phyloP scores from a whole-genome alignment of 2,797 vertebrate genomes.

The Notamacropus eugenii region DNA sequence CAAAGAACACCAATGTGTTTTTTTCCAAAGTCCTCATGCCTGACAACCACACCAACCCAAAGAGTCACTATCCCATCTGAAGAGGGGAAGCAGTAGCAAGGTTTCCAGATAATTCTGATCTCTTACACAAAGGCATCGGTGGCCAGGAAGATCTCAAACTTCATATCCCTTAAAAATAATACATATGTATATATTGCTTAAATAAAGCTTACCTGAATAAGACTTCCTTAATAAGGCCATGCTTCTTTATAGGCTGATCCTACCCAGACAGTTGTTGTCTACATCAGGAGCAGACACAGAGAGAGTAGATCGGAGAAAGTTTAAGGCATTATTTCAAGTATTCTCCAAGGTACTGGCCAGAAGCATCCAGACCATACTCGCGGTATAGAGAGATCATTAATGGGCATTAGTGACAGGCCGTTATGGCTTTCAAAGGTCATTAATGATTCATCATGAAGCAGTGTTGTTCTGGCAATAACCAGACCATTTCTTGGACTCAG shows the following conservation, averaged over 20 bases:
- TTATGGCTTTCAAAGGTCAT: constrained; percentile 98
- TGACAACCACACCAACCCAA: constrained; percentile 32
- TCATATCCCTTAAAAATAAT: constrained; percentile 65
- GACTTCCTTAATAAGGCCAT: constrained; percentile 97
- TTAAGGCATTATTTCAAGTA: constrained; percentile 94
- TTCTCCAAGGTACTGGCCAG: constrained; percentile 92
- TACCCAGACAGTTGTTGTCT: constrained; percentile 84
- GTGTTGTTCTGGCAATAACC: constrained; percentile 90
- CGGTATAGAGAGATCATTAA: constrained; percentile 97
- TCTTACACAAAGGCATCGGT: constrained; percentile 45
- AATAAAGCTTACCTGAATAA: constrained; percentile 94
- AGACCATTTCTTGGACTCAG: constrained; percentile 85
- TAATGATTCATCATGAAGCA: constrained; percentile 97
- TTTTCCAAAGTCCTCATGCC: constrained; percentile 44
- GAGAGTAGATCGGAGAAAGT: constrained; percentile 91
- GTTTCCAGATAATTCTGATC: constrained; percentile 53
- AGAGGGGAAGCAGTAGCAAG: constrained; percentile 52
- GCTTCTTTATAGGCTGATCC: constrained; percentile 83
- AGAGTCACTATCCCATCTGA: constrained; percentile 31
- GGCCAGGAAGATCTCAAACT: constrained; percentile 35
- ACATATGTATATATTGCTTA: constrained; percentile 63
- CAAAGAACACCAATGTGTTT: constrained; percentile 28
- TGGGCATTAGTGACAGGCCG: constrained; percentile 98
- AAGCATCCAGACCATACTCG: constrained; percentile 94
- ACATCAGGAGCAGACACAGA: constrained; percentile 86